These are phyloP conservation scores for Philypnodon macrostomus DNA, from an alignment of 2,797 vertebrate genomes.

Conservation along the genomic window DNA sequence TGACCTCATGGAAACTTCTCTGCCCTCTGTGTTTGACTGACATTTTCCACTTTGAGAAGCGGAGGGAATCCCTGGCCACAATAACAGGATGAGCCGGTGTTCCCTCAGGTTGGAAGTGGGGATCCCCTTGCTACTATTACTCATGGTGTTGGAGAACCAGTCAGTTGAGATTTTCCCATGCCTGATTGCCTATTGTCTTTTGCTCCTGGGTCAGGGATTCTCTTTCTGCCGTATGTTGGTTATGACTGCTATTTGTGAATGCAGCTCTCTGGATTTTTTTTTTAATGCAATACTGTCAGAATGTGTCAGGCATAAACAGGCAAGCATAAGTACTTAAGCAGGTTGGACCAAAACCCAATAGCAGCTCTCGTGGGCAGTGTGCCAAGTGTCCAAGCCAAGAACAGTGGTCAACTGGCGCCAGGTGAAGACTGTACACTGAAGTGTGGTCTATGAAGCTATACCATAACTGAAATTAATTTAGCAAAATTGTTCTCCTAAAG, in stretches of 20 bases:
- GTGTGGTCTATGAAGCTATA: too few relatives aligned
- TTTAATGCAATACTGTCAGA: background rate
- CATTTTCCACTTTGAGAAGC: conserved; percentile 62
- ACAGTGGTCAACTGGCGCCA: too few relatives aligned
- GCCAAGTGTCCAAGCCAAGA: too few relatives aligned
- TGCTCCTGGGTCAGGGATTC: conserved; percentile 53
- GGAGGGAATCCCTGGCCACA: conserved; percentile 52
- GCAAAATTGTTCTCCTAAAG: too few relatives aligned
- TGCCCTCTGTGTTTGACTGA: conserved; percentile 39
- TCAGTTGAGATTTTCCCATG: conserved; percentile 74
- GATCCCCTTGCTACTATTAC: conserved; percentile 52
- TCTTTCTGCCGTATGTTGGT: conserved; percentile 53
- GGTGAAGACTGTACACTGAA: too few relatives aligned
- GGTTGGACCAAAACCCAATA: too few relatives aligned
- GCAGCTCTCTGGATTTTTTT: background rate
- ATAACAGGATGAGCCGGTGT: conserved; percentile 63
- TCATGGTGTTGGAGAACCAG: conserved; percentile 67
- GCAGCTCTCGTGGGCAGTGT: too few relatives aligned
- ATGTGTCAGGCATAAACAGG: too few relatives aligned
- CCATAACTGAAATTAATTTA: too few relatives aligned
- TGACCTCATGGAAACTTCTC: conserved; percentile 55
- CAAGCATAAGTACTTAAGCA: too few relatives aligned
- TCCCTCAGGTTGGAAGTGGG: conserved; percentile 43
- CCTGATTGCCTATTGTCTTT: conserved; percentile 68
- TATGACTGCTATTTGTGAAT: conserved; percentile 8